A percentile compares a stretch with the other conserved stretches of the same genome.
These are phyloP conservation scores for Scartelaos histophorus DNA, from an alignment of 2,113 vertebrate genomes.

Conservation along the genomic window DNA sequence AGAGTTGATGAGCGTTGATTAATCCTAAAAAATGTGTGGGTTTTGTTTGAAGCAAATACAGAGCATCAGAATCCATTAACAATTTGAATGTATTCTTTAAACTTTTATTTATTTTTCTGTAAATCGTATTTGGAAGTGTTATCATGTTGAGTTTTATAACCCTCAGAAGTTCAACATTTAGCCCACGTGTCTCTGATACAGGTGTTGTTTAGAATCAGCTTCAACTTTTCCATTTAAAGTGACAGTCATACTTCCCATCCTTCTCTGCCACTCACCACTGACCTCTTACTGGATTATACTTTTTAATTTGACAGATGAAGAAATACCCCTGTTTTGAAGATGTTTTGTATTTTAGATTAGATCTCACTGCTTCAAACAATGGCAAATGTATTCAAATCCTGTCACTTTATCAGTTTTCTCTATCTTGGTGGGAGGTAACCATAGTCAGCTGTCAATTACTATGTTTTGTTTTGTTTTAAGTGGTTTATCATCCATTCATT, in stretches of 20 bases:
- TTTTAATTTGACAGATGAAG: background rate
- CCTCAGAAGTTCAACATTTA: background rate
- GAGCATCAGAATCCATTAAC: background rate
- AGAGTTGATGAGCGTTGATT: background rate
- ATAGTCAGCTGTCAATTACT: too few species aligned
- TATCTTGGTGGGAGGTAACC: background rate
- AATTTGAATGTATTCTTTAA: background rate
- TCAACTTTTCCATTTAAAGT: background rate
- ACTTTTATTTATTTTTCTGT: background rate
- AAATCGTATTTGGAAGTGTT: too few species aligned
- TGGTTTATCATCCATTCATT: background rate
- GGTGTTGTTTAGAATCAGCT: background rate
- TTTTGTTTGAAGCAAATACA: background rate
- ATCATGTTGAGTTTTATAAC: too few species aligned
- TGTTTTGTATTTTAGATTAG: background rate
- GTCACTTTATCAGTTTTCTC: background rate
- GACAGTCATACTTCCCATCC: background rate
- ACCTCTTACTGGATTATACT: background rate
- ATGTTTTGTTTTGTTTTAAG: too few species aligned
- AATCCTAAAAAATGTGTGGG: background rate
- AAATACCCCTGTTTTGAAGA: too few species aligned
- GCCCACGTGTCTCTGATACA: background rate
- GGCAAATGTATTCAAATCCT: too few species aligned
- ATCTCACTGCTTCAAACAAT: too few species aligned
- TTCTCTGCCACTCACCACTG: background rate